phyloP scores from a whole-genome alignment of 1,140 invertebrate genomes.

The Drosophila bocki region DNA sequence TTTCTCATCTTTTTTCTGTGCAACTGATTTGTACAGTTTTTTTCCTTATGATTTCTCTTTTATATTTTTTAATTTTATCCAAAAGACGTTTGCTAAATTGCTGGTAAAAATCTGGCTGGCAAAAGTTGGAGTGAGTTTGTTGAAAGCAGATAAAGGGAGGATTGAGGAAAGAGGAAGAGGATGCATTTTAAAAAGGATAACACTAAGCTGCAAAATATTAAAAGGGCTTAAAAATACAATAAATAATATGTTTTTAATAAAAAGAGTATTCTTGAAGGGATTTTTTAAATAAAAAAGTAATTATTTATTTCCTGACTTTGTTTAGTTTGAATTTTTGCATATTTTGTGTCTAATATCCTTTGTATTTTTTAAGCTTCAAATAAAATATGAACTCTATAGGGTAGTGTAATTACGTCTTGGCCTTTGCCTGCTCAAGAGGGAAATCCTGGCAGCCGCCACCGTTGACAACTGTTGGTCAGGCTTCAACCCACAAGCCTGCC shows the following conservation, averaged over 20 bases:
- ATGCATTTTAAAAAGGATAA: slow-evolving; percentile 25
- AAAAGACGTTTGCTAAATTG: slow-evolving; percentile 78
- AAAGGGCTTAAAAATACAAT: background rate
- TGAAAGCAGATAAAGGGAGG: slow-evolving; percentile 6
- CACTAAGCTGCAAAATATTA: slow-evolving; percentile 27
- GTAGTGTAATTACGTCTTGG: slow-evolving; percentile 59
- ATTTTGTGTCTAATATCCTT: no score
- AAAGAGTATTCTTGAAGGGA: no score
- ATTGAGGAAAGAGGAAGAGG: slow-evolving; percentile 1
- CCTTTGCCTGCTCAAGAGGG: slow-evolving; percentile 35
- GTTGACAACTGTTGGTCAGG: slow-evolving; percentile 74
- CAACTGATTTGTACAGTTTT: slow-evolving; percentile 78
- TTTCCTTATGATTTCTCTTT: slow-evolving; percentile 70
- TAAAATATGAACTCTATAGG: slow-evolving; percentile 8
- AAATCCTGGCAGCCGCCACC: slow-evolving; percentile 33
- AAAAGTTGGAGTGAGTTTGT: slow-evolving; percentile 18
- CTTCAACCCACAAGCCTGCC: slow-evolving; percentile 8
- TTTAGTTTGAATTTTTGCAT: fast-evolving
- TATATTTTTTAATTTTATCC: slow-evolving; percentile 79
- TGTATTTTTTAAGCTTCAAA: no score
- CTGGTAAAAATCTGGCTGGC: slow-evolving; percentile 64
- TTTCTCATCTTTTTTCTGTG: slow-evolving; percentile 71
- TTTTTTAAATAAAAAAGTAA: background rate
- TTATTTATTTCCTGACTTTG: no score
- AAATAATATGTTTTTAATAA: background rate